phyloP scores from a whole-genome alignment of 2,797 vertebrate species.

The Paguma larvata region DNA sequence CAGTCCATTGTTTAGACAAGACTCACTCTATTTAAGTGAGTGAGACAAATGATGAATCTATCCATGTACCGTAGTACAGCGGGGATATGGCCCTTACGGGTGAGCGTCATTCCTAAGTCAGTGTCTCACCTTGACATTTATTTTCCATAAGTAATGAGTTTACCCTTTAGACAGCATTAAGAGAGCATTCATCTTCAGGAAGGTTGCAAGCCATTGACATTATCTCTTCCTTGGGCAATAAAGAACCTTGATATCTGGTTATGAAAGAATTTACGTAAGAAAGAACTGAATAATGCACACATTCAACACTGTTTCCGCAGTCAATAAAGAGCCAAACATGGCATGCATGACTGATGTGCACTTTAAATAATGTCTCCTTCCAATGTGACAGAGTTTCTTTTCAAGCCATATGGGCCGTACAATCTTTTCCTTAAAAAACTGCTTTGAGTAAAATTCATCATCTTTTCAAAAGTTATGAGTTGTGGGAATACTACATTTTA shows the following conservation, averaged over 20 bases:
- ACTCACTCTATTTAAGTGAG: constrained; percentile 59
- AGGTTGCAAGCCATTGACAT: constrained; percentile 44
- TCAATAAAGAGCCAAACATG: constrained; percentile 56
- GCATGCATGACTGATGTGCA: background rate
- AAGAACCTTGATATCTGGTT: constrained; percentile 69
- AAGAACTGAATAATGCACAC: constrained; percentile 57
- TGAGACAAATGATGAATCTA: constrained; percentile 70
- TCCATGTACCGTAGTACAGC: background rate
- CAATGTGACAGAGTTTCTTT: constrained; percentile 5
- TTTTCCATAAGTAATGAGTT: constrained; percentile 76
- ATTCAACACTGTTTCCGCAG: constrained; percentile 57
- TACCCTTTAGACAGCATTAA: constrained; percentile 78
- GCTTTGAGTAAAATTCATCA: constrained; percentile 74
- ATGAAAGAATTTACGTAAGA: constrained; percentile 61
- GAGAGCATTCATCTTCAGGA: constrained; percentile 67
- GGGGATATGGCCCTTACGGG: constrained; percentile 29
- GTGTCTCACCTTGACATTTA: constrained; percentile 74
- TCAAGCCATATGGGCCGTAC: constrained; percentile 65
- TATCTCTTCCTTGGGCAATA: constrained; percentile 72
- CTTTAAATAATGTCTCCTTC: constrained; percentile 65
- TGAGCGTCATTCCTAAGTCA: constrained; percentile 51
- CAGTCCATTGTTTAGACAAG: constrained; percentile 61
- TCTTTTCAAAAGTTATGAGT: constrained; percentile 70
- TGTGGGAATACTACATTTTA: constrained; percentile 73
- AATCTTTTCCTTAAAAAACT: constrained; percentile 65